phyloP scores from a whole-genome alignment of 64 coral and sea anemone species.

The Actinia tenebrosa region DNA sequence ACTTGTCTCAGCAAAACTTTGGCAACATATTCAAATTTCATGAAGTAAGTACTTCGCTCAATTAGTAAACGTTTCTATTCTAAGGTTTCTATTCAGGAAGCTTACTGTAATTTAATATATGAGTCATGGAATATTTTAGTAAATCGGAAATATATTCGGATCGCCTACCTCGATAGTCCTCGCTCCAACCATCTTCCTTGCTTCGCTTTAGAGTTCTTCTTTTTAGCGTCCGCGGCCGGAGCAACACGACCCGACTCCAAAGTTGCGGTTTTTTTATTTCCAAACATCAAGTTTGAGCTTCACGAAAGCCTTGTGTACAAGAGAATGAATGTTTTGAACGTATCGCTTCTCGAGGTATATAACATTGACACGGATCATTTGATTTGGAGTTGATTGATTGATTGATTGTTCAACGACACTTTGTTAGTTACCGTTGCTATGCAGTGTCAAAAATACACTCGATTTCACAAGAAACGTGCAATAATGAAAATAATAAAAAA shows the following conservation, averaged over 20 bases:
- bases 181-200: constrained; percentile 47
- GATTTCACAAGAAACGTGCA: not conserved
- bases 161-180: constrained; percentile 42
- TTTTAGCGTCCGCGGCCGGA: not conserved
- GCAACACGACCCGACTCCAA: not conserved
- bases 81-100: too few relatives aligned
- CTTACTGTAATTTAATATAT: too few relatives aligned
- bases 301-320: not conserved
- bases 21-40: too few relatives aligned
- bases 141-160: not conserved
- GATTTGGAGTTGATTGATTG: not conserved
- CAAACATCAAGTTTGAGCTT: not conserved
- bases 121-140: not conserved
- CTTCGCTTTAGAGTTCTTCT: not conserved
- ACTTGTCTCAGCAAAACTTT: too few relatives aligned
- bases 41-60: too few relatives aligned
- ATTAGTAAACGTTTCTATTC: too few relatives aligned
- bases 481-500: not conserved
- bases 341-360: not conserved
- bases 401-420: not conserved
- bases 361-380: not conserved
- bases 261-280: not conserved
- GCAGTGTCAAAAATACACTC: not conserved
- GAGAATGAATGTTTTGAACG: not conserved
- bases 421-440: not conserved